Conservation (phyloP, 2,888 invertebrate genomes). For the Ditylenchus weischeri region DNA sequence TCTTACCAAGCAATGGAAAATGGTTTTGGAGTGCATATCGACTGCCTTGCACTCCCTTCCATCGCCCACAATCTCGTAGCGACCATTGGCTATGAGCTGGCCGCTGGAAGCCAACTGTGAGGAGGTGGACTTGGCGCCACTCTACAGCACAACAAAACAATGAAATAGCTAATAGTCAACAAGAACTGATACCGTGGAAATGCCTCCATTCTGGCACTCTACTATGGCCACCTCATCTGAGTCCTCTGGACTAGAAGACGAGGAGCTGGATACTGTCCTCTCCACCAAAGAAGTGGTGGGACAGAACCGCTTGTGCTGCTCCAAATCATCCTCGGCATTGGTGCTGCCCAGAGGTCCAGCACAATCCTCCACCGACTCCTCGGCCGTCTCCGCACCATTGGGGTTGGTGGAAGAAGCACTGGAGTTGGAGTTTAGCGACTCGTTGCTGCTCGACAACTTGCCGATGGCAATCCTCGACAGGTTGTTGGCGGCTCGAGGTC, state of each 20-base stretch:
- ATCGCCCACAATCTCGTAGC: constrained; percentile 28
- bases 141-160: constrained; percentile 21
- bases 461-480: constrained; percentile 14
- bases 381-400: not conserved
- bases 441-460: constrained; percentile 11
- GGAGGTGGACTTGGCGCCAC: not conserved
- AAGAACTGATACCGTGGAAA: constrained; percentile 2
- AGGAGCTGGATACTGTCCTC: constrained; percentile 4
- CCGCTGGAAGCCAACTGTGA: constrained; percentile 8
- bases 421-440: constrained; percentile 12
- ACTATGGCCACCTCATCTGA: constrained; percentile 21
- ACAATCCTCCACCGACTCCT: not conserved
- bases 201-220: constrained; percentile 23
- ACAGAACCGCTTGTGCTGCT: constrained; percentile 21
- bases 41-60: constrained; percentile 37
- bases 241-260: not conserved
- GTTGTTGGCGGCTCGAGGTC: constrained; percentile 8
- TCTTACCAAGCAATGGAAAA: constrained; percentile 31
- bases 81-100: constrained; percentile 21
- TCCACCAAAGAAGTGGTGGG: constrained; percentile 17
- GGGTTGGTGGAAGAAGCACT: not conserved
- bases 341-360: not conserved
- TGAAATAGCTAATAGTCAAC: constrained; percentile 5
- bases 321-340: not conserved
- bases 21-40: constrained; percentile 25